Evolutionary conservation across 2,113 vertebrate genomes (phyloP), one percentile per base, ranked within the genome.

Genomic region (Strix aluco): DNA sequence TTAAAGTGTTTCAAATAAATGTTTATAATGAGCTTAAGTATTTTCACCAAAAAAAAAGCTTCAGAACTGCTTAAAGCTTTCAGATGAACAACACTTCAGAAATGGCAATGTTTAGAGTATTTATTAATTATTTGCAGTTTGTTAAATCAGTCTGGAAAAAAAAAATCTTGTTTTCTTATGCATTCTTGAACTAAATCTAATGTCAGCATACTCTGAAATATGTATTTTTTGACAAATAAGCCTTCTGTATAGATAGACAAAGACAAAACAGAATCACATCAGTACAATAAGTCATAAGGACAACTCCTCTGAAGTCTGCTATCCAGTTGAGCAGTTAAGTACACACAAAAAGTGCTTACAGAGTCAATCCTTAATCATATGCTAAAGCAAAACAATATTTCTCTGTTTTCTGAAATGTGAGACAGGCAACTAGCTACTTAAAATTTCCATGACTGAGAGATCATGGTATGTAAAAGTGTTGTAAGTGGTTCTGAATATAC

Each of bases 321-420:
- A 44, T 82, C 46, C 72, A 92, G 38, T 26, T 63, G 79, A 97
- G 83, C 86, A 93, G 72, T 81, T 94, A 92, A 67, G 40, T 84
- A 81, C 47, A 93, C 51, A 66, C 10, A 62, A 83, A 83, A 93
- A 95, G 14, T 94, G 83, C 73, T 92, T 94, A 57, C 80, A 81
- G 77, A 90, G 77, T 81, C 63, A 88, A 59, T 67, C 44, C 61
- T 81, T 93, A 88, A 88, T 90, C 10, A 4, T 84, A 96, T 92
- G 77, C 86, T 88, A 73, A 93, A 93, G 67, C 27, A 92, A 96
- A 95, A 81, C 57, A 87, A 42, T 91, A 91, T 87, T 96, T 96
- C 42, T 74, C 42, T 91, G 57, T 81, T 92, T 94, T 94, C 83
- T 91, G 77, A 96, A 95, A 93, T 36, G 80, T 91, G 52, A 74